Evolutionary conservation across 2,113 vertebrate genomes (phyloP), one percentile per base, ranked within the genome.

Genomic region (Poeciliopsis occidentalis): DNA sequence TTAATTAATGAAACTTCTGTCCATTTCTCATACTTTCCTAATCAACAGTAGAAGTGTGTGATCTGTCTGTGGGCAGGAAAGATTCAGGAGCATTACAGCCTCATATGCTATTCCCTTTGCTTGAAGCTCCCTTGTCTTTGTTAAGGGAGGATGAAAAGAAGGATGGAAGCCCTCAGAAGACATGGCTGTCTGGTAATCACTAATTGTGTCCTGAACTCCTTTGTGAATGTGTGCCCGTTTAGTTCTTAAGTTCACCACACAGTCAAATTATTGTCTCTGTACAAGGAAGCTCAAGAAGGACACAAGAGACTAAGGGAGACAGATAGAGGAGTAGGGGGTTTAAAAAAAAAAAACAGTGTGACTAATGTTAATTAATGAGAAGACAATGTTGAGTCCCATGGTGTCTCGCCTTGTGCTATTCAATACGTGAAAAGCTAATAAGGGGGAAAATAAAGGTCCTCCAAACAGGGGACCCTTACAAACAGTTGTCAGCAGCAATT

Each of bases 81-180:
- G 88, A 92, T 92, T 82, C 73, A 73, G 85, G 88, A 87, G 84
- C 80, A 85, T 90, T 87, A 86, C 71, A 71, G 57, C 74, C 89
- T 93, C 88, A 89, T 92, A 83, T 90, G 83, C 76, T 88, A 93
- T 94, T 94, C 92, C 86, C 89, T 92, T 92, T 92, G 85, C 90
- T 84, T 63, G 69, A 73, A 87, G 77, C 77, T 84, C 77, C 80
- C 76, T 75, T 37, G 81, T 81, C 88, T 91, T 90, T 88, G 86
- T 88, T 91, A 86, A 81, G 81, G 74, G 82, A 89, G 85, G 85
- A 90, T 91, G 88, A 92, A 91, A 91, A 57, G 51, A 39, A 76
- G 68, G 76, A 84, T 70, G 80, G 85, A 87, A 83, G 85, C 82
- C 79, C 86, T 91, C 87, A 67, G 87, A 90, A 91, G 92, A 89